Evolutionary conservation across 2,888 invertebrate species (phyloP).

Genomic region (Rutpela maculata): DNA sequence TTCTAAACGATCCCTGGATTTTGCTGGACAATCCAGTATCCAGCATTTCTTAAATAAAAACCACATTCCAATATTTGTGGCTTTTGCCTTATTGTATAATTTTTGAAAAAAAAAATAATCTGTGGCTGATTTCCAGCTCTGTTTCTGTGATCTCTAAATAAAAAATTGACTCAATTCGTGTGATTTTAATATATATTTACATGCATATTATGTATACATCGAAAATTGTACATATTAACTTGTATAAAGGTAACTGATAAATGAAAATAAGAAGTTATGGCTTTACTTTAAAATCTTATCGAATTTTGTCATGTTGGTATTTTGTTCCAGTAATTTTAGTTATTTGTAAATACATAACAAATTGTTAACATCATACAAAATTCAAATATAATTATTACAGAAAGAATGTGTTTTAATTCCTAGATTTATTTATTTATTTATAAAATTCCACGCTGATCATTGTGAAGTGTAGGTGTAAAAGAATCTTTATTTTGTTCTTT

Average conservation of each 20-base stretch:
- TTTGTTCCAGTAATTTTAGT: constrained; percentile 54
- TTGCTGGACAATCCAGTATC: neutral
- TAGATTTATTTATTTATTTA: no score
- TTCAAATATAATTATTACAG: constrained; percentile 36
- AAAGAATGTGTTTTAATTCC: constrained; percentile 7
- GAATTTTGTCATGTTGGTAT: constrained; percentile 57
- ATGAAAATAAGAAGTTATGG: constrained; percentile 40
- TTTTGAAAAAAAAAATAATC: constrained; percentile 58
- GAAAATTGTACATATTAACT: constrained; percentile 55
- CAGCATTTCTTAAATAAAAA: constrained; percentile 44
- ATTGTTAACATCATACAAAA: constrained; percentile 36
- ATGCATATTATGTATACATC: constrained; percentile 55
- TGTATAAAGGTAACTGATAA: constrained; percentile 43
- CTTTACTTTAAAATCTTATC: constrained; percentile 51
- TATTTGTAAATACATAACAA: constrained; percentile 28
- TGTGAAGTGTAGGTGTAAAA: no score
- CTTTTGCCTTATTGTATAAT: constrained; percentile 59
- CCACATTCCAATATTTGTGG: constrained; percentile 63
- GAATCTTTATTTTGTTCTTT: no score
- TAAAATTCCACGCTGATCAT: no score
- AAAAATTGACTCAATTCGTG: constrained; percentile 69
- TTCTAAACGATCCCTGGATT: constrained; percentile 5
- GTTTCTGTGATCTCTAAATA: constrained; percentile 74
- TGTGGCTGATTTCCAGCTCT: constrained; percentile 70
- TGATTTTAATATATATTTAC: constrained; percentile 65